Base-by-base conservation (phyloP, 2,888 invertebrate genomes). In the Venustoraphidia nigricollis region DNA sequence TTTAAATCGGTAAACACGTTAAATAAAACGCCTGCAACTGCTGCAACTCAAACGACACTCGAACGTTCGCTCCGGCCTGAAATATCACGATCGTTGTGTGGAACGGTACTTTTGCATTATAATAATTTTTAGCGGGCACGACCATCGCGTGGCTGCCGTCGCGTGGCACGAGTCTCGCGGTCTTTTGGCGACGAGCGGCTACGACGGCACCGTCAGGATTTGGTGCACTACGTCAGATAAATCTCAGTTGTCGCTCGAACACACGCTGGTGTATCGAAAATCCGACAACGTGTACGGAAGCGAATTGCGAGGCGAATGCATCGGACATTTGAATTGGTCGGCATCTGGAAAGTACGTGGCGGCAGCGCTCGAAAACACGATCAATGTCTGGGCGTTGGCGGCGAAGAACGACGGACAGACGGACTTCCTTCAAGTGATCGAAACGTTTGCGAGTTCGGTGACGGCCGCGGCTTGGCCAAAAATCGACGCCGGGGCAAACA, bases 161-260 rank as follows among this genome's bases (percentile, higher is more conserved):
- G 62, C 63, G 8, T 76, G 71, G 70, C 67, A 67, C 54, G 59
- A 62, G 9, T 65, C 62, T 45, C 68, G 65, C 45, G 61, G 62
- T 38, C 60, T 70, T 14, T 62, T 77, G 37, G 77, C 76, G 17
- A 72, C 76, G 3, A 71, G 75, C 57, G 76, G 75, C 1, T 73
- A 70, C 58, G 79, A 79, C 60, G 75, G 77, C n/a, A 77, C 76
- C 2, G 72, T 77, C 0, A 62, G 77, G 14, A 61, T 77, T 10
- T 78, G 77, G 79, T 62, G 67, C 42, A 64, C 69, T 8, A 64
- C 66, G 47, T 27, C 6, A 27, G 62, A 63, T 52, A 60, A 63
- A 48, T 63, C 62, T 35, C 59, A 60, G 47, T 56, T 59, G 1
- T 55, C 48, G 41, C 60, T 75, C 49, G 72, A 75, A 54, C 72